Base-by-base conservation (phyloP, 1,140 invertebrate genomes). In the Apocrypta bakeri region DNA sequence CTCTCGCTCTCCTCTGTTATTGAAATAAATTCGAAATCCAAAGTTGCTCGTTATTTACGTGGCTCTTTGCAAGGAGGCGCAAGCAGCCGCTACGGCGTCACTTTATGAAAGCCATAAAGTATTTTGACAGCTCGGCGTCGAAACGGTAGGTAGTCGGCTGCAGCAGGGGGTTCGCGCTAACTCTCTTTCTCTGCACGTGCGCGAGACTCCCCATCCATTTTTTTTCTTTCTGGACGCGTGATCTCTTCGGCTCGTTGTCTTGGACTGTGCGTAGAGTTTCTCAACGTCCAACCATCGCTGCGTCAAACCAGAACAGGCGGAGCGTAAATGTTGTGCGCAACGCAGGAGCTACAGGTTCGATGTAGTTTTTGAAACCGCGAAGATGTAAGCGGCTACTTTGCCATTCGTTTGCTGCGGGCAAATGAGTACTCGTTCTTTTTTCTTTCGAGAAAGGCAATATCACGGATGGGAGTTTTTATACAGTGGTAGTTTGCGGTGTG, bases 71-170 rank as follows among this genome's bases (percentile, higher is more conserved):
- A 31, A 37, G 69, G 29, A 31, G 68, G 29, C 27, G 68, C 68
- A 31, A 17, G 17, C 68, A 25, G 68, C 68, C 6, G 31, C 66
- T 11, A 29, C 56, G 25, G 71, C 71, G 71, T 73, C 40, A 68
- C n/a, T 81, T 76, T 76, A 75, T 40, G 81, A 76, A 76, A 69
- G 81, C 72, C 42, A 77, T 82, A 77, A 82, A 82, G 42, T 77
- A 71, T 63, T 71, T 72, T 71, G 81, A 77, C 74, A 75, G 74
- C 29, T 27, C 63, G 72, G 71, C 71, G 56, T 29, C 27, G 2
- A 21, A 37, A 71, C 21, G 21, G 48, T 56, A n/a, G 48, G 21
- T 56, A 21, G 17, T n/a, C 48, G 17, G 21, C 21, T 56, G 48
- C 48, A 56, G 48, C 21, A 21, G 27, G 29, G 27, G 33, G 69